phyloP scores from a whole-genome alignment of 2,113 vertebrate species.

The Riparia riparia region DNA sequence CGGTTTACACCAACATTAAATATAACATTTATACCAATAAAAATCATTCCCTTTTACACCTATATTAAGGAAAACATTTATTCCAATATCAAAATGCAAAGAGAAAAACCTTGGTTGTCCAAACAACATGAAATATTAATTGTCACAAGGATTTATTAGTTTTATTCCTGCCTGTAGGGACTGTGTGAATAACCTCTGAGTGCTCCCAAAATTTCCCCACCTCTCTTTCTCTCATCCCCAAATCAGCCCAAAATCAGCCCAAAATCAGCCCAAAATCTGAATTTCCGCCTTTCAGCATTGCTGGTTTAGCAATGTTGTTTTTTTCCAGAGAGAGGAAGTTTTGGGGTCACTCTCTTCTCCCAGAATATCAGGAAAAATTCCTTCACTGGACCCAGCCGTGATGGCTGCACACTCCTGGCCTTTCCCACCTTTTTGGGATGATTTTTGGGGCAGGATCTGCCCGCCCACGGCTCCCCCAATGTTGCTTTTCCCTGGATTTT shows the following conservation, averaged over 20 bases:
- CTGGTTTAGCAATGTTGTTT: neutral
- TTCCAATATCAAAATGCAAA: no score
- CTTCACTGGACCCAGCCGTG: accelerated
- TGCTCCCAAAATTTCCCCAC: neutral
- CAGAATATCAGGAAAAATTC: neutral
- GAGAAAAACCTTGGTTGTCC: neutral
- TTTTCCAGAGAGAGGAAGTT: neutral
- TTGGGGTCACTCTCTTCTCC: accelerated
- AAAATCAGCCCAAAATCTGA: neutral
- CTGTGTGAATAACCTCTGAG: neutral
- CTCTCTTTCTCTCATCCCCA: neutral
- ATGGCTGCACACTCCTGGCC: neutral
- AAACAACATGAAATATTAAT: neutral
- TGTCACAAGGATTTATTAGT: neutral
- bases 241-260: neutral
- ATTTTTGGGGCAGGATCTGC: neutral
- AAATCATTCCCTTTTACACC: neutral
- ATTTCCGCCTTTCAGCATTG: neutral
- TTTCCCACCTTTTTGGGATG: neutral
- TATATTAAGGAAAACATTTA: neutral
- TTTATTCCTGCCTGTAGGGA: neutral
- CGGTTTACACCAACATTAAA: accelerated
- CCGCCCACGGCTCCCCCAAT: accelerated
- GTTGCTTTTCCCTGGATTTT: neutral
- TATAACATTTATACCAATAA: neutral